Conservation (phyloP, 2,113 vertebrate genomes). For the Rhinichthys klamathensis region DNA sequence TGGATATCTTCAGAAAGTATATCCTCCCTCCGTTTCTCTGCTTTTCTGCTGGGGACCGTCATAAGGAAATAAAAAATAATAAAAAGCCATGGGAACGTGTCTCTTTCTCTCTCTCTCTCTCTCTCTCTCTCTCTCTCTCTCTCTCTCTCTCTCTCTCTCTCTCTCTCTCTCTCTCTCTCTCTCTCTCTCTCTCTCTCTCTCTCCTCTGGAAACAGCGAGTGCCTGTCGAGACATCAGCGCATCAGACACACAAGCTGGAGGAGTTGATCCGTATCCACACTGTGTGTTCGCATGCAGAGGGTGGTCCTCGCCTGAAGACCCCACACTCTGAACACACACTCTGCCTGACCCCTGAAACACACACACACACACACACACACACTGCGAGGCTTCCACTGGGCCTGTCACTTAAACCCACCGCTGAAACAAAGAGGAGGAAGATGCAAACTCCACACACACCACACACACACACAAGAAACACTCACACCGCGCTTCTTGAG, state of each 20-base stretch:
- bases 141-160: background rate
- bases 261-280: constrained; percentile 29
- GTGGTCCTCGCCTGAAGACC: constrained; percentile 44
- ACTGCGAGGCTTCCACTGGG: constrained; percentile 9
- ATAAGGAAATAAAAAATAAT: background rate
- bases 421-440: constrained; percentile 11
- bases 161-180: too few species aligned
- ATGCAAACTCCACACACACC: constrained; percentile 35
- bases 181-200: background rate
- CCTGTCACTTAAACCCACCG: constrained; percentile 25
- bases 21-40: background rate
- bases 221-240: constrained; percentile 1
- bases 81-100: too few species aligned
- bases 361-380: constrained; percentile 23
- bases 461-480: constrained; percentile 52
- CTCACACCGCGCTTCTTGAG: constrained; percentile 56
- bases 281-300: constrained; percentile 17
- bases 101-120: too few species aligned
- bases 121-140: too few species aligned
- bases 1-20: background rate
- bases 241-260: background rate
- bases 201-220: background rate
- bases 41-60: background rate
- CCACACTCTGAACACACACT: constrained; percentile 41
- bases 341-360: constrained; percentile 6